phyloP scores from a whole-genome alignment of 2,888 invertebrate species.

The Pyrochroa serraticornis region DNA sequence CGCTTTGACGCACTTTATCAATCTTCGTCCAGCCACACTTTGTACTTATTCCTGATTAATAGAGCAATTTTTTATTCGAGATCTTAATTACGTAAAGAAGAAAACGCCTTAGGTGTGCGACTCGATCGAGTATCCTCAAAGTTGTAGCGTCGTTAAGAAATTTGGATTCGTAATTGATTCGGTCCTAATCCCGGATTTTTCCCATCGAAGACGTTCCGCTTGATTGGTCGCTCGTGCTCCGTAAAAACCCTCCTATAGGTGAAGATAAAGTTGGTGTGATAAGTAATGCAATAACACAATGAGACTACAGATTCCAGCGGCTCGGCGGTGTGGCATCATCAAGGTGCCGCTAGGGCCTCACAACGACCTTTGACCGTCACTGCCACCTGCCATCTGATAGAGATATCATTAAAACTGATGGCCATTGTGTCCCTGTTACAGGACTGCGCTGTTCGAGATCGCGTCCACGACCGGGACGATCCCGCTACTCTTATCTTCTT shows the following conservation, averaged over 20 bases:
- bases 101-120: too few species aligned
- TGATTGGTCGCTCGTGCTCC: constrained; percentile 1
- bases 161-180: constrained; percentile 3
- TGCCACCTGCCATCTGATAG: constrained; percentile 53
- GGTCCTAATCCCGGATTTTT: background rate
- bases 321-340: constrained; percentile 30
- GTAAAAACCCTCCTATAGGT: constrained; percentile 6
- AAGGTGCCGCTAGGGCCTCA: constrained; percentile 44
- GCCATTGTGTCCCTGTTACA: constrained; percentile 37
- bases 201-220: background rate
- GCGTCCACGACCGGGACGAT: constrained; percentile 13
- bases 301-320: constrained; percentile 40
- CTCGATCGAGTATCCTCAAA: too few species aligned
- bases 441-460: constrained; percentile 19
- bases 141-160: background rate
- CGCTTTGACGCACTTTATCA: constrained; percentile 28
- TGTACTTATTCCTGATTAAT: constrained; percentile 30
- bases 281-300: constrained; percentile 40
- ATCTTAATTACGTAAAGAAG: constrained; percentile 22
- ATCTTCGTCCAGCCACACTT: constrained; percentile 28
- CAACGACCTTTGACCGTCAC: constrained; percentile 50
- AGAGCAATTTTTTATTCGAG: constrained; percentile 30
- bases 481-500: constrained; percentile 14
- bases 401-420: constrained; percentile 52
- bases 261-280: constrained; percentile 19